Base-by-base conservation (phyloP, 2,888 invertebrate species). In the Digitonthophagus gazella region DNA sequence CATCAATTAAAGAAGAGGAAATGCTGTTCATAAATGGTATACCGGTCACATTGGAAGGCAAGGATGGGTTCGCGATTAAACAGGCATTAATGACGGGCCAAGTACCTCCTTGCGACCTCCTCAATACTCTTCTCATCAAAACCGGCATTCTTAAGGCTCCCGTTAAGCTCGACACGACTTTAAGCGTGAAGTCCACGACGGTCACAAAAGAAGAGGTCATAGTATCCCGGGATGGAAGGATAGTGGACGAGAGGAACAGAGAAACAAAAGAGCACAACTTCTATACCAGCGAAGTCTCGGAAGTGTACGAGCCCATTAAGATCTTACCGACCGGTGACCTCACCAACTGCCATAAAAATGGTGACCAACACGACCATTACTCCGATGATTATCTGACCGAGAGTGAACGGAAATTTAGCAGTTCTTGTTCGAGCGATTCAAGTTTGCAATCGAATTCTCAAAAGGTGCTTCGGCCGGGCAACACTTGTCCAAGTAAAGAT, bases 211-310 rank as follows among this genome's bases (percentile, higher is more conserved):
- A 91, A 78, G 90, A 90, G 78, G 88, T 91, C 72, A 89, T 89
- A 0, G 89, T 91, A 20, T 87, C 89, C 0, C 85, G 88, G 19
- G 88, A 87, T 70, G 91, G 91, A 1, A 86, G 86, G 74, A 84
- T 91, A 69, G 86, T 91, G n/a, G 91, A 91, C 79, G 91, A 91
- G 78, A 81, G 90, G 3, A 87, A 87, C 70, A 85, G 89, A 65
- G 90, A 91, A 80, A 89, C 89, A 55, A 90, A 90, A 80, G 91
- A 91, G 76, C 88, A 90, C 79, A 90, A 90, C 79, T 88, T 86
- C 76, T 91, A 90, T 79, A 87, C 88, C 63, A 90, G 88, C 76
- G 86, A 88, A 64, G 87, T 89, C 65, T 88, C 88, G 72, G 90
- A 90, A 80, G 86, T 89, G 72, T 90, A 89, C 87, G 89, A 89